Evolutionary conservation across 1,140 invertebrate species (phyloP), one percentile per base, ranked within the genome.

Genomic region (Temnothorax curvispinosus): DNA sequence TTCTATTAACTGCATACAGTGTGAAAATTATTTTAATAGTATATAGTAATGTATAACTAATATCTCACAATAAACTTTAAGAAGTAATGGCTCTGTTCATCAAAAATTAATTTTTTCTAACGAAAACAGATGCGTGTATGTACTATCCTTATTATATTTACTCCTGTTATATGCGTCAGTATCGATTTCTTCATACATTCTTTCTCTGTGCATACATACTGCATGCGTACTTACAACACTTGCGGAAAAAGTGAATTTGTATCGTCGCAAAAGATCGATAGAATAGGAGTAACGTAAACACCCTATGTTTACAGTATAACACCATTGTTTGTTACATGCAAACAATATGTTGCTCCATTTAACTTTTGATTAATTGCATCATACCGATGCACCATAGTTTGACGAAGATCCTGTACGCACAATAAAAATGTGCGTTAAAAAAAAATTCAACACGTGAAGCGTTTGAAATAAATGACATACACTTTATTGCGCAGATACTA

Each of bases 201-300:
- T 44, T 69, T 69, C 8, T 47, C 5, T 21, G 11, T n/a, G 13
- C 18, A 7, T 27, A 9, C n/a, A 47, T 69, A 67, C 38, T 67
- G 9, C 3, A 67, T 44, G n/a, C 15, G 60, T 65, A 38, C 27
- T 27, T 27, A 27, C 27, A 41, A 67, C n/a, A 8, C 13, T 69
- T 50, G 41, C 21, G 5, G 18, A 44, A 67, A 67, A 21, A 35
- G n/a, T 18, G 38, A 69, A 69, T 50, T 69, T 69, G 44, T 47
- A 50, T 27, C 4, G 13, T 27, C 50, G 41, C 44, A 50, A 69
- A 47, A 69, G 41, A 56, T 77, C 75, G 27, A 77, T 77, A 62
- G 15, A 3, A 15, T 64, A 77, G 58, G 6, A 77, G 27, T 62
- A 76, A 60, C 9, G 56, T 35, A 77, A 77, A 77, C 75, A 32